These are phyloP conservation scores for Geotrupes spiniger DNA, from an alignment of 2,888 invertebrate species.

Conservation along the genomic window DNA sequence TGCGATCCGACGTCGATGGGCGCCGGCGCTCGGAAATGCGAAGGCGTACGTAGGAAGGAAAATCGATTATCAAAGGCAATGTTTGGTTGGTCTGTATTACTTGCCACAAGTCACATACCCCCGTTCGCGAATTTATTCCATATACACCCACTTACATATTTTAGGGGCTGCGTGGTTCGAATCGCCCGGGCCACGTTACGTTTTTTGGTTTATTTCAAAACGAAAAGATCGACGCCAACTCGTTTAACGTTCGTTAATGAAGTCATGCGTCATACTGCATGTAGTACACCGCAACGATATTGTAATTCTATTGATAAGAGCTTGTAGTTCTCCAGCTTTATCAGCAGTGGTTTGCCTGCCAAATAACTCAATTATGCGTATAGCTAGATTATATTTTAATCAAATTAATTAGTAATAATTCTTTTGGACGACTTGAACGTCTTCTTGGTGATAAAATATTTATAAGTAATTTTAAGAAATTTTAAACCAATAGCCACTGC, in stretches of 20 bases:
- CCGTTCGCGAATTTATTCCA: constrained; percentile 1
- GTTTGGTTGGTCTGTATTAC: constrained; percentile 26
- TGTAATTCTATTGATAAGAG: constrained; percentile 17
- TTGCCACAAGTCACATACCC: constrained; percentile 7
- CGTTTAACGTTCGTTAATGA: not conserved
- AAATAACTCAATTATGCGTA: not conserved
- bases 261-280: constrained; percentile 7
- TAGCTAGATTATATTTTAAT: no score
- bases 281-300: constrained; percentile 15
- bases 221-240: not conserved
- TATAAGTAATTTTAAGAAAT: no score
- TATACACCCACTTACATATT: constrained; percentile 6
- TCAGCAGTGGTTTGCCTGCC: constrained; percentile 17
- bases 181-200: not conserved
- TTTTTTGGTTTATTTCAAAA: not conserved
- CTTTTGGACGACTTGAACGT: no score
- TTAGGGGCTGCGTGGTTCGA: not conserved
- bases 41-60: constrained; percentile 45
- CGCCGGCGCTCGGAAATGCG: constrained; percentile 39
- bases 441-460: no score
- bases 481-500: no score
- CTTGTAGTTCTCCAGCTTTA: constrained; percentile 9
- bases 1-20: constrained; percentile 29
- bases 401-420: no score
- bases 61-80: constrained; percentile 38